phyloP scores from a whole-genome alignment of 1,140 invertebrate genomes.

The Maniola jurtina region DNA sequence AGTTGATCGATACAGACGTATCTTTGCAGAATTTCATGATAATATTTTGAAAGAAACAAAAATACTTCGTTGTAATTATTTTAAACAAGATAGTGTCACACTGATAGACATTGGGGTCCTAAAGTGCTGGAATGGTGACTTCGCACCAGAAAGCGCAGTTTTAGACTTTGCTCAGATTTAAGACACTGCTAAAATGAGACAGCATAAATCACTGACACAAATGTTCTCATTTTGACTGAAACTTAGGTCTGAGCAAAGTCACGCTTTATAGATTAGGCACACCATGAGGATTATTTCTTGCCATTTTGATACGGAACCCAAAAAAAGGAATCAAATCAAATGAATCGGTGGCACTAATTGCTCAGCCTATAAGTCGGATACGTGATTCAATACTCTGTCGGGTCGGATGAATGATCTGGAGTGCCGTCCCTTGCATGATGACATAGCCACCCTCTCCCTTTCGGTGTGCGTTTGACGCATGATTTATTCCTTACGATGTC shows the following conservation, averaged over 20 bases:
- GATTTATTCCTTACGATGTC: constrained; percentile 44
- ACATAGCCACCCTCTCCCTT: constrained; percentile 46
- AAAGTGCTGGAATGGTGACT: too few relatives aligned
- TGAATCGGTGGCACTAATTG: constrained; percentile 47
- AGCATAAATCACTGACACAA: too few relatives aligned
- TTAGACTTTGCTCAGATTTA: background rate
- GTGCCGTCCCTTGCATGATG: constrained; percentile 38
- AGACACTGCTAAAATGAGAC: too few relatives aligned
- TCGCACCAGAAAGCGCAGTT: background rate
- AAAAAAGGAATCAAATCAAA: constrained; percentile 38
- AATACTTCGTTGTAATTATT: background rate
- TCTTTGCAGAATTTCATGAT: background rate
- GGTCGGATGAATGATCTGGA: constrained; percentile 46
- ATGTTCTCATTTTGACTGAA: too few relatives aligned
- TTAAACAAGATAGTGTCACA: too few relatives aligned
- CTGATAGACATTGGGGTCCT: too few relatives aligned
- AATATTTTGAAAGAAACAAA: background rate
- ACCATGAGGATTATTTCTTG: background rate
- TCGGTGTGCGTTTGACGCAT: constrained; percentile 51
- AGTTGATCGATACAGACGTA: background rate
- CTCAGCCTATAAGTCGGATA: constrained; percentile 40
- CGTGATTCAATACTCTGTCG: constrained; percentile 51
- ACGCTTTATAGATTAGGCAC: too few relatives aligned
- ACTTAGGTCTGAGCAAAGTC: too few relatives aligned
- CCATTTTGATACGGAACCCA: background rate